Base-by-base conservation (phyloP, 2,888 invertebrate species). In the Cephus sareptanus region DNA sequence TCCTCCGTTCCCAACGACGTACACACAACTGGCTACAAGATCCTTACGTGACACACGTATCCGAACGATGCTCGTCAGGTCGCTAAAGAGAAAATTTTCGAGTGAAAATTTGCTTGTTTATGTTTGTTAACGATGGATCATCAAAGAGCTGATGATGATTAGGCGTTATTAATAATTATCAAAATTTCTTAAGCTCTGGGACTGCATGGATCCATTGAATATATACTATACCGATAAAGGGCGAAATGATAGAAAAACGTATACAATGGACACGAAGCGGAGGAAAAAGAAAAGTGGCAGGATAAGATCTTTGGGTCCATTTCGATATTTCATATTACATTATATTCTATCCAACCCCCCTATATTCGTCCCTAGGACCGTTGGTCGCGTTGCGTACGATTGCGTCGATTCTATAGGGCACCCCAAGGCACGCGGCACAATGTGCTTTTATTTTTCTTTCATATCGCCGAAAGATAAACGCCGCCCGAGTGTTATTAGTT, bases 381-480 rank as follows among this genome's bases (percentile, higher is more conserved):
- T 23, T 0, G 23, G 56, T 56, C 56, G 56, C 23, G 56, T 6
- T 23, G 15, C 37, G 37, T 35, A 35, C 6, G 15, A 15, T 23
- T 6, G 56, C 6, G 23, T 15, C 23, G 40, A 23, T 69, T 13
- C 75, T 30, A 75, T 69, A 34, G 9, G 31, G 69, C 34, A 40
- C 74, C 74, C 34, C 71, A 34, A 75, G 77, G 30, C 77, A 74
- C 34, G 75, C 37, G 35, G 73, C 75, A 77, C 74, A 77, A 77
- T 77, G 74, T 74, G 77, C 69, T 77, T 74, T 75, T 77, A 77
- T 77, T 77, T 75, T 75, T 75, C 37, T 75, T 75, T 75, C 70
- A 35, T 75, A 77, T 69, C 56, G 35, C 69, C 69, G 34, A 37
- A 75, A 75, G 77, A 77, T 37, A 75, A 77, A 77, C 77, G 77